Conservation (phyloP, 2,113 vertebrate genomes). For the Pseudopodoces humilis region DNA sequence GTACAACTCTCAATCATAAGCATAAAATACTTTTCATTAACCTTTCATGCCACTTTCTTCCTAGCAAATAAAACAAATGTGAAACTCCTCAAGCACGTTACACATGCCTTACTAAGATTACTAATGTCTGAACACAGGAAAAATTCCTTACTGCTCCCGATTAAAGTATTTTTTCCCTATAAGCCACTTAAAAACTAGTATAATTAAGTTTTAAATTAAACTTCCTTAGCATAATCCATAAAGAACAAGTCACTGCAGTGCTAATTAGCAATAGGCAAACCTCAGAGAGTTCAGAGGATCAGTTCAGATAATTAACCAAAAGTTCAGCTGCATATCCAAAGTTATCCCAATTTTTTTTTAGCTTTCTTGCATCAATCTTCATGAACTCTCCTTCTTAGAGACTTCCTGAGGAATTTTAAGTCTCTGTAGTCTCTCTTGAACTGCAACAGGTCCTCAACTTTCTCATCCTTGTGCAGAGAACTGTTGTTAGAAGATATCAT, state of each 20-base stretch:
- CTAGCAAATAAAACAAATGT: slow-evolving; percentile 30
- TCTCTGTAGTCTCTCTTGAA: not conserved
- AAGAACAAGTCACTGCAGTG: slow-evolving; percentile 63
- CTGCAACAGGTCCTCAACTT: not conserved
- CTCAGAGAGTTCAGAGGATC: slow-evolving; percentile 71
- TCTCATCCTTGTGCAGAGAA: not conserved
- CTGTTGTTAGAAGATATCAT: not conserved
- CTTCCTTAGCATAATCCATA: slow-evolving; percentile 66
- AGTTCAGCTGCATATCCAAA: slow-evolving; percentile 61
- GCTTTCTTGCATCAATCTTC: not conserved
- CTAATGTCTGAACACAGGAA: slow-evolving; percentile 18
- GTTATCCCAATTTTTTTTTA: slow-evolving; percentile 20
- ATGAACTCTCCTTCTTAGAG: not conserved
- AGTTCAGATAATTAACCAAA: slow-evolving; percentile 69
- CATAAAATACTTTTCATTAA: slow-evolving; percentile 19
- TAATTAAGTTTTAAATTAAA: slow-evolving; percentile 73
- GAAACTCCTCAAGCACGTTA: not conserved
- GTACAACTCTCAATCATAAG: not conserved
- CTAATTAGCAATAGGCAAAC: slow-evolving; percentile 67
- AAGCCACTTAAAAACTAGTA: slow-evolving; percentile 71
- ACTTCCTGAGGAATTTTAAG: not conserved
- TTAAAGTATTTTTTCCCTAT: slow-evolving; percentile 54
- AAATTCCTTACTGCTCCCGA: slow-evolving; percentile 17
- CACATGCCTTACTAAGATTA: slow-evolving; percentile 12
- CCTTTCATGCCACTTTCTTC: slow-evolving; percentile 3